phyloP scores from a whole-genome alignment of 1,140 invertebrate species.

The Sesamia nonagrioides region DNA sequence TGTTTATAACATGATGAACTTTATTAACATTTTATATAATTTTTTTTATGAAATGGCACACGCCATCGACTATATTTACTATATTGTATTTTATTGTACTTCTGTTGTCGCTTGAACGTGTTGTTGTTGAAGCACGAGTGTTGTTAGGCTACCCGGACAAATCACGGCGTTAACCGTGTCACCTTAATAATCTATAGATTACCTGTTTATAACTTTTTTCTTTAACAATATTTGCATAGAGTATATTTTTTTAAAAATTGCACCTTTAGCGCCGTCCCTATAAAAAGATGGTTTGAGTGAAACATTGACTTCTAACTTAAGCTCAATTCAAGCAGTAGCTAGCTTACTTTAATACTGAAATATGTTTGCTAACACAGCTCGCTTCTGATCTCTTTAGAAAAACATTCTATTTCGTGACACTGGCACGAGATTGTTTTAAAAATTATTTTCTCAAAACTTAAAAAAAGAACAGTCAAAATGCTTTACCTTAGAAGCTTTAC shows the following conservation, averaged over 20 bases:
- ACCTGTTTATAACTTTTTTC: slow-evolving; percentile 47
- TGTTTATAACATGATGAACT: slow-evolving; percentile 87
- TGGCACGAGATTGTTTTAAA: too few relatives aligned
- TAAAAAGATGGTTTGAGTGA: slow-evolving; percentile 48
- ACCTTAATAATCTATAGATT: background rate
- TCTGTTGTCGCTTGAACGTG: slow-evolving; percentile 84
- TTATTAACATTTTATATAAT: slow-evolving; percentile 83
- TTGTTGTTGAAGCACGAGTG: slow-evolving; percentile 82
- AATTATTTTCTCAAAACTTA: too few relatives aligned
- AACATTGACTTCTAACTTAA: slow-evolving; percentile 46
- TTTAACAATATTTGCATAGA: slow-evolving; percentile 58
- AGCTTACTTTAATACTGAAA: slow-evolving; percentile 13
- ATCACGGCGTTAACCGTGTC: slow-evolving; percentile 74
- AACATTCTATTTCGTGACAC: background rate
- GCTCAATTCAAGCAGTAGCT: slow-evolving; percentile 45
- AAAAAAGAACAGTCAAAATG: background rate
- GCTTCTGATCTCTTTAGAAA: slow-evolving; percentile 15
- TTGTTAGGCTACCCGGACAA: slow-evolving; percentile 79
- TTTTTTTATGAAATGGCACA: slow-evolving; percentile 80
- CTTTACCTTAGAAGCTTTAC: slow-evolving; percentile 11
- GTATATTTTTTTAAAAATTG: slow-evolving; percentile 53
- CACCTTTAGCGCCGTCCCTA: slow-evolving; percentile 73
- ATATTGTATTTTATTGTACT: slow-evolving; percentile 81
- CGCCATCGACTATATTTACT: slow-evolving; percentile 87
- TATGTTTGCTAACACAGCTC: slow-evolving; percentile 16